Evolutionary conservation across 37 sponge, comb jelly and placozoan species (phyloP).

Genomic region (Spongilla lacustris): DNA sequence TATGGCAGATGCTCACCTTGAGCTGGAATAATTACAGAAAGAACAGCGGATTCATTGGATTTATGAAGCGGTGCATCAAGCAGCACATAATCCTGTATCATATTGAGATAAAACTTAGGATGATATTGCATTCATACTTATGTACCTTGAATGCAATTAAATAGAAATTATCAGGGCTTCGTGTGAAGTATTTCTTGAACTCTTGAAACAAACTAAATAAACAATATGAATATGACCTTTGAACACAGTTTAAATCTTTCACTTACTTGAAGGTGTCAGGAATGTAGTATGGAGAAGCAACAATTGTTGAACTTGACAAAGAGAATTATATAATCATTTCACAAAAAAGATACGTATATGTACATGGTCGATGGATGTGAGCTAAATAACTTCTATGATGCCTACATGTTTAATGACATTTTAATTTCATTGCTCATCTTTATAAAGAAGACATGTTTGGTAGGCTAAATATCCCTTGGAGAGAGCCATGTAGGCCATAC

Average conservation of each 20-base stretch:
- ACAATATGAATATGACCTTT: not conserved
- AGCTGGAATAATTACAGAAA: constrained; percentile 62
- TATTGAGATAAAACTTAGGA: not conserved
- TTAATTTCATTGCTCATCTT: too few relatives aligned
- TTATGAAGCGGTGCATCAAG: constrained; percentile 47
- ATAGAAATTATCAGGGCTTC: constrained; percentile 50
- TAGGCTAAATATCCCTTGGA: too few relatives aligned
- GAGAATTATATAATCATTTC: not conserved
- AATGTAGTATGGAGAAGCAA: not conserved
- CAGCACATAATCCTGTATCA: constrained; percentile 44
- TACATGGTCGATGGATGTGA: too few relatives aligned
- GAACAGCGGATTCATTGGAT: constrained; percentile 16
- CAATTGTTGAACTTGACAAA: not conserved
- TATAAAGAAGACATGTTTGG: too few relatives aligned
- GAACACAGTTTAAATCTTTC: not conserved
- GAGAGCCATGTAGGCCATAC: too few relatives aligned
- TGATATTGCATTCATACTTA: too few relatives aligned
- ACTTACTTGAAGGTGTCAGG: not conserved
- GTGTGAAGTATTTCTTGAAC: constrained; percentile 52
- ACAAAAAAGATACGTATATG: not conserved
- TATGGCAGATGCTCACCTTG: constrained; percentile 2
- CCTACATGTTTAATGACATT: too few relatives aligned
- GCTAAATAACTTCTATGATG: too few relatives aligned
- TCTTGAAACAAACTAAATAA: constrained; percentile 27
- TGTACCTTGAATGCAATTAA: constrained; percentile 68